Conservation (phyloP, 1,140 invertebrate species). For the Alviniconcha marisindica region DNA sequence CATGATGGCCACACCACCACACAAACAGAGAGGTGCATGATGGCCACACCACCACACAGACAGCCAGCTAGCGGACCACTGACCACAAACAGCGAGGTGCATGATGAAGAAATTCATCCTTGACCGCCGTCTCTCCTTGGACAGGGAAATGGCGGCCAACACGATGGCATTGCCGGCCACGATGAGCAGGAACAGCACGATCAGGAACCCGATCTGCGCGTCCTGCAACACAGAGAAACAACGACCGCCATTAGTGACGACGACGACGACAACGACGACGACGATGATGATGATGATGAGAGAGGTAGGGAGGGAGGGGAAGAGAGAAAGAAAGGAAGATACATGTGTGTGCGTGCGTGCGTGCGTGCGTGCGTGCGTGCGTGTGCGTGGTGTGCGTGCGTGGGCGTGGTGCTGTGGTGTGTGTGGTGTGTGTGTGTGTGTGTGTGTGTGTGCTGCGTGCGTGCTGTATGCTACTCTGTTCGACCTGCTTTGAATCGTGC, state of each 20-base stretch:
- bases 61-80: too few relatives aligned
- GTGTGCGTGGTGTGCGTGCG: not conserved
- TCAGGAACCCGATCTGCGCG: slow-evolving; percentile 91
- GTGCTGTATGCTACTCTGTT: too few relatives aligned
- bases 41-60: too few relatives aligned
- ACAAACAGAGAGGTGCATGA: not conserved
- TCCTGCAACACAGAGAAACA: slow-evolving; percentile 82
- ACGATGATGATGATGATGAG: too few relatives aligned
- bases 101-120: slow-evolving; percentile 98
- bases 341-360: not conserved
- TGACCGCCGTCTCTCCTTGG: slow-evolving; percentile 87
- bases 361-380: not conserved
- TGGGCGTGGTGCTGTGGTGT: too few relatives aligned
- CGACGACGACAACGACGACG: too few relatives aligned
- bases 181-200: slow-evolving; percentile 92
- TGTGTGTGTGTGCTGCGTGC: not conserved
- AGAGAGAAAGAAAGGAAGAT: not conserved
- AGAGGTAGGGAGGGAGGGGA: not conserved
- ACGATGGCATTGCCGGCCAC: slow-evolving; percentile 93
- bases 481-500: too few relatives aligned
- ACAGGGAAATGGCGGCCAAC: slow-evolving; percentile 87
- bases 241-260: too few relatives aligned
- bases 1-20: too few relatives aligned
- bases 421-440: not conserved
- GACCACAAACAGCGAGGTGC: slow-evolving; percentile 93